These are phyloP conservation scores for Piscicola geometra DNA, from an alignment of 2,888 invertebrate genomes.

Conservation along the genomic window DNA sequence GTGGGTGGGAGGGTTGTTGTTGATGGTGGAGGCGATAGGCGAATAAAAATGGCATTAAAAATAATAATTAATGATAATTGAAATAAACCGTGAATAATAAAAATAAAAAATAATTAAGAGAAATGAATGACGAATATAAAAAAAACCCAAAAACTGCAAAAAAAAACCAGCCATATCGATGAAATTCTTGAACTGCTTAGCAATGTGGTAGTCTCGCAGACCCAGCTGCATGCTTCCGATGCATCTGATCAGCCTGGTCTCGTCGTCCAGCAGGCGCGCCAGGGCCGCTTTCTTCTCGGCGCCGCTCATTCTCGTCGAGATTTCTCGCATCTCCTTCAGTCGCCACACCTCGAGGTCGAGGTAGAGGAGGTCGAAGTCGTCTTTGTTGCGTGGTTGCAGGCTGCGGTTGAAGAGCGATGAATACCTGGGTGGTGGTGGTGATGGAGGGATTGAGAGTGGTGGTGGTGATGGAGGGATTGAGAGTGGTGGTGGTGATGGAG, in stretches of 20 bases:
- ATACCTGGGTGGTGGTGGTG: neutral
- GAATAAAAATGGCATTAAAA: too few species aligned
- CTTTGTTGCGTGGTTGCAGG: conserved; percentile 23
- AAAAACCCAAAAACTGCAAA: too few species aligned
- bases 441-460: too few species aligned
- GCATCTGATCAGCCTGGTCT: conserved; percentile 23
- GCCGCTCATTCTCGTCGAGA: neutral
- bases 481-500: too few species aligned
- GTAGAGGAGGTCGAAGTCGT: conserved; percentile 31
- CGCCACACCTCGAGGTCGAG: conserved; percentile 27
- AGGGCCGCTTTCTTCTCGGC: conserved; percentile 25
- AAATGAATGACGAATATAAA: too few species aligned
- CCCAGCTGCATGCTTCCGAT: conserved; percentile 19
- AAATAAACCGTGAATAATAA: neutral
- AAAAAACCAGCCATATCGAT: conserved; percentile 15
- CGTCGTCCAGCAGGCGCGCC: conserved; percentile 25
- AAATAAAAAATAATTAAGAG: too few species aligned
- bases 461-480: too few species aligned
- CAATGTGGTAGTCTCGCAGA: conserved; percentile 6
- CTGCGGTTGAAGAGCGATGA: conserved; percentile 7
- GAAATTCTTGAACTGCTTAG: neutral
- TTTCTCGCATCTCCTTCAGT: conserved; percentile 1
- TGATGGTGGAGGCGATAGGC: too few species aligned
- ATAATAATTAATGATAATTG: neutral
- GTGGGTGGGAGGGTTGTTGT: too few species aligned